Evolutionary conservation across 2,113 vertebrate species (phyloP).

Genomic region (Donacobius atricapilla): DNA sequence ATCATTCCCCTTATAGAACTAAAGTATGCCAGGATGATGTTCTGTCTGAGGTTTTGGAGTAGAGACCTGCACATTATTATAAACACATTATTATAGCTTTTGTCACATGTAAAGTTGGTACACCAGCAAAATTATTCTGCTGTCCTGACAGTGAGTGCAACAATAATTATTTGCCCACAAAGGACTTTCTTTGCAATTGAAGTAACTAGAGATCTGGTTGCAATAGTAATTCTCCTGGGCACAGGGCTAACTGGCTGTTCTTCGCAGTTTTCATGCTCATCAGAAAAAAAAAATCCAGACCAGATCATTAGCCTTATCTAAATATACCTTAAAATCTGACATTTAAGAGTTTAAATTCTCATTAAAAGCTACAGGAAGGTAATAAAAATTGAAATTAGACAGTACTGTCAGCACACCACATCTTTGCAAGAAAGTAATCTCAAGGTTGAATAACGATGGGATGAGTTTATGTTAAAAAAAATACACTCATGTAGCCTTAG

Average conservation of each 20-base stretch:
- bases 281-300: slow-evolving; percentile 4
- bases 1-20: neutral
- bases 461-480: neutral
- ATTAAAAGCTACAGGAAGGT: slow-evolving; percentile 29
- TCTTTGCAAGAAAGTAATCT: slow-evolving; percentile 28
- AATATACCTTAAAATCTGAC: slow-evolving; percentile 43
- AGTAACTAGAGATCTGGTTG: neutral
- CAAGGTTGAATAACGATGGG: neutral
- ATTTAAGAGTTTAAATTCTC: slow-evolving; percentile 25
- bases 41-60: neutral
- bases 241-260: neutral
- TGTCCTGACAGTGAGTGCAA: neutral
- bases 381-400: slow-evolving; percentile 35
- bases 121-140: neutral
- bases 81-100: neutral
- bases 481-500: neutral
- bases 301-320: slow-evolving; percentile 32
- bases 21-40: neutral
- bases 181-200: neutral
- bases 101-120: neutral
- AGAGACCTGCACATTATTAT: neutral
- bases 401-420: neutral
- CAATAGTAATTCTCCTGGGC: neutral
- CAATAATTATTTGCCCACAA: neutral
- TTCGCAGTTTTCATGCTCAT: neutral